Evolutionary conservation across 2,888 invertebrate species (phyloP), one percentile per base, ranked within the genome.

Genomic region (Encarsia formosa): DNA sequence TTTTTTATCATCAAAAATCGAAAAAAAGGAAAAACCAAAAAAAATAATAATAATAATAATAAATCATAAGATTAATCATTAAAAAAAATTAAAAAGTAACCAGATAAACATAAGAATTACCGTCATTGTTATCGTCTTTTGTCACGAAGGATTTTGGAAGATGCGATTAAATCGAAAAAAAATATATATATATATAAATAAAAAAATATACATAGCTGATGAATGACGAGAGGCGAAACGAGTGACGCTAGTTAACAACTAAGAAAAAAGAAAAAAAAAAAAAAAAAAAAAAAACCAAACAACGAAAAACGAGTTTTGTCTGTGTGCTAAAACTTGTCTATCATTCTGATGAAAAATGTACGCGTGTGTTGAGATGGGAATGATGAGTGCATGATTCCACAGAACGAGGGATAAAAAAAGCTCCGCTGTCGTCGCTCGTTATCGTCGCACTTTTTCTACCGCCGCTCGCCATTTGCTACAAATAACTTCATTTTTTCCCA

Each of bases 401-500:
- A n/a, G n/a, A n/a, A n/a, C n/a, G n/a, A n/a, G n/a, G n/a, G n/a
- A n/a, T n/a, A n/a, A n/a, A n/a, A n/a, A n/a, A n/a, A n/a, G n/a
- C n/a, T 43, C 44, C 44, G 44, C 44, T 34, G 49, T 45, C 49
- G 44, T 44, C 44, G 34, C 44, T 49, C 53, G 54, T 45, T 49
- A 41, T 49, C 53, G 53, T 45, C 15, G 13, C 49, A 42, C 47
- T 43, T 54, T 54, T 54, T 47, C 47, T 47, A 54, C 39, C 26
- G 54, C 46, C 54, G 46, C 44, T 49, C 48, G 41, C 54, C 54
- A 46, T 22, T 48, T n/a, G n/a, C n/a, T n/a, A n/a, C n/a, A n/a
- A n/a, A n/a, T n/a, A n/a, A n/a, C n/a, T n/a, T n/a, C n/a, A n/a
- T n/a, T n/a, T n/a, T n/a, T n/a, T n/a, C n/a, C n/a, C n/a, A n/a